Conservation (phyloP, 2,797 vertebrate genomes). For the Sebastes steindachneri region DNA sequence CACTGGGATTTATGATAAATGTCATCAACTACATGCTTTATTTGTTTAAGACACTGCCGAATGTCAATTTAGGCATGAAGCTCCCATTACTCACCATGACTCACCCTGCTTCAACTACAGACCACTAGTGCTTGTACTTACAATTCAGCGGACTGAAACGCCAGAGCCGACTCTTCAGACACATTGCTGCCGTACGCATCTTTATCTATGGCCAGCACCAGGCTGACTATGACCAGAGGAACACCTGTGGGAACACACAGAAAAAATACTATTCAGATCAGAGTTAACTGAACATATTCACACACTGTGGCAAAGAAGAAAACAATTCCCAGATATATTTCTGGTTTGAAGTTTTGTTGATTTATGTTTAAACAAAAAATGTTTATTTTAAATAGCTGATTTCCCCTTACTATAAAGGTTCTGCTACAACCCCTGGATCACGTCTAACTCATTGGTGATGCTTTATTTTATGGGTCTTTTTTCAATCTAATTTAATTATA, state of each 20-base stretch:
- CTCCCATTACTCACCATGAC: neutral
- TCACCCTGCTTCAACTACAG: neutral
- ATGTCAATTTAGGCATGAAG: neutral
- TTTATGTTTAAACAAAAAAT: neutral
- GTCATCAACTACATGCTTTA: neutral
- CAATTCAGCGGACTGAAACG: conserved; percentile 74
- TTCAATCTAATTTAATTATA: neutral
- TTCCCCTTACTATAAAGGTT: too few relatives aligned
- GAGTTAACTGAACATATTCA: neutral
- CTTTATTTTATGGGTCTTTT: neutral
- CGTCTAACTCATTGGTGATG: neutral
- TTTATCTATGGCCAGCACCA: conserved; percentile 83
- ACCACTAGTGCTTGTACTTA: conserved; percentile 76
- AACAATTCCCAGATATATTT: neutral
- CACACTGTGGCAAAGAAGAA: neutral
- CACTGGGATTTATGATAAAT: neutral
- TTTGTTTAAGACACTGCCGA: neutral
- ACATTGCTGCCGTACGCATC: conserved; percentile 81
- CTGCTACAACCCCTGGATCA: too few relatives aligned
- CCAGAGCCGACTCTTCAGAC: neutral
- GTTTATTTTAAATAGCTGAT: too few relatives aligned
- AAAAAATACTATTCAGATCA: neutral
- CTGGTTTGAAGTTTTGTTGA: neutral
- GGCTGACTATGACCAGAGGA: conserved; percentile 80
- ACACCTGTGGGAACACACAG: conserved; percentile 70